Evolutionary conservation across 1,140 invertebrate species (phyloP), one percentile per base, ranked within the genome.

Genomic region (Holotrichia oblita): DNA sequence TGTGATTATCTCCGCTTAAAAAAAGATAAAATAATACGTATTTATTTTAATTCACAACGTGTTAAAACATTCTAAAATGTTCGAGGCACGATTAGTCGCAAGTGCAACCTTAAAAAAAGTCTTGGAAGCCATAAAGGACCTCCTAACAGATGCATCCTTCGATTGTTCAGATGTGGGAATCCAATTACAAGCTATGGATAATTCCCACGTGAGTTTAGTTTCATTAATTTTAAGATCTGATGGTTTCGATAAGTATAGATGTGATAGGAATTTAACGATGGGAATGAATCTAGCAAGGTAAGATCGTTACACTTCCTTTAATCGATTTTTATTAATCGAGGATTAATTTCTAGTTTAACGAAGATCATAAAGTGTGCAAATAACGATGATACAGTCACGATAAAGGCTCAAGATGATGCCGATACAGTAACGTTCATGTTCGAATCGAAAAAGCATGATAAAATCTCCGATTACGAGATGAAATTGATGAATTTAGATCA

Each of bases 401-500:
- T 99, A 81, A 97, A 98, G 87, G 97, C 98, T 2, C 94, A 97
- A 83, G 98, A 99, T 85, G 97, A 98, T 89, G 95, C 96, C n/a
- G 98, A 99, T 85, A 95, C 93, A 1, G 94, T 99, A 10, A 97
- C 94, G 40, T 99, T 99, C 86, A 95, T 98, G 85, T 99, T 99
- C 86, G 98, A 99, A 88, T 96, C 96, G 6, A 93, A 93, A 74
- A 96, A 97, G 86, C 95, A 96, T 86, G 95, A 97, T 84, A 98
- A 97, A 87, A 93, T 98, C 0, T 97, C 97, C 0, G 98, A 99
- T 87, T 99, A 99, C 89, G 98, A 99, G 87, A 97, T 99, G 94
- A 99, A 99, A 88, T 90, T 99, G 0, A 99, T 99, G 92, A 99
- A 99, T 87, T 92, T 99, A 82, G 99, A 99, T 88, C 94, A 97